A percentile compares a stretch with the other conserved stretches of the same genome.
phyloP scores from a whole-genome alignment of 2,113 vertebrate genomes.

The Puntigrus tetrazona region DNA sequence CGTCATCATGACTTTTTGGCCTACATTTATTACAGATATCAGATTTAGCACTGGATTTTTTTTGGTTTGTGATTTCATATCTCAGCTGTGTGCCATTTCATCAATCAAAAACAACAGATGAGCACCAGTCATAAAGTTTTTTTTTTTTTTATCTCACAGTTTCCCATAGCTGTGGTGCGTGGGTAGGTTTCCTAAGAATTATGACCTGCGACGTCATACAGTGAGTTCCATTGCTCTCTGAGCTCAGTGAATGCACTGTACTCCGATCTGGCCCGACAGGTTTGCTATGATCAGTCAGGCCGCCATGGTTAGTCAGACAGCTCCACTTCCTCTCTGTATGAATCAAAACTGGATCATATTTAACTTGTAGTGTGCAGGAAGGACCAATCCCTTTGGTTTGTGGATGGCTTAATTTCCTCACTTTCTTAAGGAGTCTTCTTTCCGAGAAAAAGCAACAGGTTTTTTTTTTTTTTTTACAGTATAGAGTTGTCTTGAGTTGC shows the following conservation, averaged over 20 bases:
- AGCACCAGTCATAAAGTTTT: not conserved
- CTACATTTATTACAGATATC: not conserved
- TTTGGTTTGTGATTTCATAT: not conserved
- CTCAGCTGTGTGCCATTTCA: not conserved
- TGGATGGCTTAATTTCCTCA: not conserved
- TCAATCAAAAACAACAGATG: slow-evolving; percentile 2
- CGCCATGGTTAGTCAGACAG: not conserved
- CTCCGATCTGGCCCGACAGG: slow-evolving; percentile 8
- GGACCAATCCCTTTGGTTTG: not conserved
- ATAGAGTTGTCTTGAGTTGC: not conserved
- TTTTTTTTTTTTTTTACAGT: not conserved
- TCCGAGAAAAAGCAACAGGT: not conserved
- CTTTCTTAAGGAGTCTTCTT: slow-evolving; percentile 4
- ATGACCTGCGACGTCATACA: not conserved
- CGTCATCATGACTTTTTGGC: not conserved
- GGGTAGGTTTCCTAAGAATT: slow-evolving; percentile 6
- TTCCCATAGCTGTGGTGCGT: not conserved
- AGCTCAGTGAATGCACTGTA: not conserved
- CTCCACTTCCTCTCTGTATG: slow-evolving; percentile 11
- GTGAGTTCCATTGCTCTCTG: not conserved
- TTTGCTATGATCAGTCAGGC: slow-evolving; percentile 23
- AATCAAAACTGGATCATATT: slow-evolving; percentile 24
- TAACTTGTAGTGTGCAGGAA: not conserved
- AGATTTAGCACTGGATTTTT: not conserved
- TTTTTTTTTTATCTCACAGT: not conserved